These are phyloP conservation scores for Orchestia grillus DNA, from an alignment of 1,140 invertebrate genomes.

Conservation along the genomic window DNA sequence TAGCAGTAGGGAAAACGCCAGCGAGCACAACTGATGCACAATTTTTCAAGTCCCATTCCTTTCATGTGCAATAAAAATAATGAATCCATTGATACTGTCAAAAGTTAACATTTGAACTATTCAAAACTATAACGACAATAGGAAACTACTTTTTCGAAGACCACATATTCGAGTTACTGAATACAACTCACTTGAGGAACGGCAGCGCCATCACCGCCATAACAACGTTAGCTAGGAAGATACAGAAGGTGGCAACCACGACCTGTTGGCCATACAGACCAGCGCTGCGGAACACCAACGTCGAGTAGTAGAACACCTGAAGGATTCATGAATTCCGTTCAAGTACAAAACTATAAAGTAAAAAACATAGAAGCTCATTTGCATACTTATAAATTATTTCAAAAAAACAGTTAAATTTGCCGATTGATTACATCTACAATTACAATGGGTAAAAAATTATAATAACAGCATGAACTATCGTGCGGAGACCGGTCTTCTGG, in stretches of 20 bases:
- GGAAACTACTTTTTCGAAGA: background rate
- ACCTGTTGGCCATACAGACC: background rate
- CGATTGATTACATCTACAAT: background rate
- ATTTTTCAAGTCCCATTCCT: no score
- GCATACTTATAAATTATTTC: background rate
- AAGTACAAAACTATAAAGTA: background rate
- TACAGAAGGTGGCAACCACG: conserved; percentile 24
- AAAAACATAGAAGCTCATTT: background rate
- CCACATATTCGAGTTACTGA: background rate
- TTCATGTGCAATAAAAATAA: no score
- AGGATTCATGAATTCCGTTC: background rate
- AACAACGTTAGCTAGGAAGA: background rate
- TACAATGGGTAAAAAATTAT: background rate
- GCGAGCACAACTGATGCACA: no score
- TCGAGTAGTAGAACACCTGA: conserved; percentile 45
- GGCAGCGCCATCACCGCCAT: conserved; percentile 10
- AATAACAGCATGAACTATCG: background rate
- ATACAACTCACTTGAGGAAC: background rate
- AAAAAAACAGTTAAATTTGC: background rate
- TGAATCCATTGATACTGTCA: no score
- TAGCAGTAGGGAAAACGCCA: no score
- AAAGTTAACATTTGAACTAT: no score
- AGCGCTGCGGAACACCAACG: conserved; percentile 36
- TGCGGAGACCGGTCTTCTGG: background rate
- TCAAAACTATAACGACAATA: no score